A percentile compares a stretch with the other conserved stretches of the same genome.
These are phyloP conservation scores for Bilobella aurantiaca DNA, from an alignment of 1,140 invertebrate genomes.

Conservation along the genomic window DNA sequence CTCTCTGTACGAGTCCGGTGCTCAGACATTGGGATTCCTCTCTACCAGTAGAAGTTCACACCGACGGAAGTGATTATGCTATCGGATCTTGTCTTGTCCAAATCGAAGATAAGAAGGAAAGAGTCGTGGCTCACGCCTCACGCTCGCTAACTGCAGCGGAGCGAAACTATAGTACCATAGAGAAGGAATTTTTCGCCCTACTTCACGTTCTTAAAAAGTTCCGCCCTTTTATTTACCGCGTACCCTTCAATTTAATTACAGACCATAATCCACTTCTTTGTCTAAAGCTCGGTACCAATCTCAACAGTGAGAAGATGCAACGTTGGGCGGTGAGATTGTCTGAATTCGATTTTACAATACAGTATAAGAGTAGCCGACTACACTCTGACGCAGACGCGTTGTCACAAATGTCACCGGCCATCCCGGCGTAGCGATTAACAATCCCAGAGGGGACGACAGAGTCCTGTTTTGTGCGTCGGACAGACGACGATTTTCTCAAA, in stretches of 20 bases:
- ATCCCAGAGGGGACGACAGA: not conserved
- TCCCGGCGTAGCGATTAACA: not conserved
- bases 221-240: not conserved
- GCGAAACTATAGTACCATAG: constrained; percentile 38
- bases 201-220: constrained; percentile 1
- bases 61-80: constrained; percentile 44
- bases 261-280: not conserved
- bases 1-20: constrained; percentile 22
- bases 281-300: not conserved
- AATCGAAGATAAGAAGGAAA: constrained; percentile 36
- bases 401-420: not conserved
- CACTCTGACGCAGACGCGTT: constrained; percentile 6
- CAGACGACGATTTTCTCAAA: not conserved
- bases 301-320: not conserved
- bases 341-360: constrained; percentile 1
- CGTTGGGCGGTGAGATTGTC: not conserved
- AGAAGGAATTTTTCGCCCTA: constrained; percentile 42
- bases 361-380: not conserved
- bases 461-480: not conserved
- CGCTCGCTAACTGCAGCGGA: constrained; percentile 37
- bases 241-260: not conserved
- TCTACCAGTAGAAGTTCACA: constrained; percentile 38
- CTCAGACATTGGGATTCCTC: constrained; percentile 34
- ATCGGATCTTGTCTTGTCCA: constrained; percentile 45
- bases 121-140: constrained; percentile 42